Conservation (phyloP, 2,797 vertebrate species). For the Dendrocincla fuliginosa region DNA sequence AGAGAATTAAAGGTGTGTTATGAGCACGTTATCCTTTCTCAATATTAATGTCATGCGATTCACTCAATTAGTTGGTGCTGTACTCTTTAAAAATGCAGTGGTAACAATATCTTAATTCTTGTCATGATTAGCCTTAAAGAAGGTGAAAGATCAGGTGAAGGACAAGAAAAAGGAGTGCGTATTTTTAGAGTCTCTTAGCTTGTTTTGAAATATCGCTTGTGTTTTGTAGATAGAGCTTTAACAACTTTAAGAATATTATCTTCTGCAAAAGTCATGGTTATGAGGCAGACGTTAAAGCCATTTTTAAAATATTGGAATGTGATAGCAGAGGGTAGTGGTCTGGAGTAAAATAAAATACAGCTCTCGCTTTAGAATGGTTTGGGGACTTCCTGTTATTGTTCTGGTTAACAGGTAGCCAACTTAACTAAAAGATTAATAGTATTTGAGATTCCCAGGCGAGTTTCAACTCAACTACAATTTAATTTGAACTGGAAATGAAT, state of each 20-base stretch:
- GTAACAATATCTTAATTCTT: neutral
- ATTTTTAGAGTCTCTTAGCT: neutral
- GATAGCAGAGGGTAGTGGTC: neutral
- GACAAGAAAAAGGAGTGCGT: neutral
- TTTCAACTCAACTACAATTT: neutral
- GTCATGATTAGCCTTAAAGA: neutral
- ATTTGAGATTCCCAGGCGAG: neutral
- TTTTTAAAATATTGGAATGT: neutral
- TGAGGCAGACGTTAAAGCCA: neutral
- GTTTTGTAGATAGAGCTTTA: neutral
- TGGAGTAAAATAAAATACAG: neutral
- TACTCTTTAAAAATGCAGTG: neutral
- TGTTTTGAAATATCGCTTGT: neutral
- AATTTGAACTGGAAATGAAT: constrained; percentile 29
- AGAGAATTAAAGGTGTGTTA: constrained; percentile 57
- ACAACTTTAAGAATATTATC: neutral
- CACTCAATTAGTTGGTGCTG: neutral
- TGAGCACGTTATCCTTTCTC: neutral
- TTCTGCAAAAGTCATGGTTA: neutral
- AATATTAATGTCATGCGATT: neutral
- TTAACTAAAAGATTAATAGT: constrained; percentile 23
- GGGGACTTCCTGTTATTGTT: neutral
- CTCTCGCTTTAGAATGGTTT: neutral
- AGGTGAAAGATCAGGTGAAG: neutral
- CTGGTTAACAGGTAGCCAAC: neutral